Percentiles rank a stretch among this genome's conserved stretches.
Evolutionary conservation across 2,797 vertebrate genomes (phyloP).

Genomic region (Gambelia wislizenii): DNA sequence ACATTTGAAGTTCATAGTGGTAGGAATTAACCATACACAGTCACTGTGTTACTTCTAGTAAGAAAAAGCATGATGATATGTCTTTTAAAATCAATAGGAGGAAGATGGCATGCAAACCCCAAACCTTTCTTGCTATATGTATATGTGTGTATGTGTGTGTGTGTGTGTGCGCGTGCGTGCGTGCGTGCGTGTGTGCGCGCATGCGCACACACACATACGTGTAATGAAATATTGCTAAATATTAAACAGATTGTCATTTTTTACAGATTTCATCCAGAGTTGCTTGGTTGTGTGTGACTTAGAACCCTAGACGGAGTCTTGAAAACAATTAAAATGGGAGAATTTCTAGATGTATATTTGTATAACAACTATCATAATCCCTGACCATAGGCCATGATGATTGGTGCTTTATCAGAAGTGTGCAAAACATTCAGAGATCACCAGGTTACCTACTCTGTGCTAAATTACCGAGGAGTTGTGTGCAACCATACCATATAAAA

Average conservation of each 20-base stretch:
- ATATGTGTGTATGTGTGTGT: too few relatives aligned
- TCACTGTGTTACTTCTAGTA: not conserved
- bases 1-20: not conserved
- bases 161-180: too few relatives aligned
- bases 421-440: not conserved
- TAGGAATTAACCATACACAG: not conserved
- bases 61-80: not conserved
- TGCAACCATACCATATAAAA: not conserved
- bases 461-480: not conserved
- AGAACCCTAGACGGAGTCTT: not conserved
- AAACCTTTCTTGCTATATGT: not conserved
- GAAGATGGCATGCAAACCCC: not conserved
- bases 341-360: not conserved
- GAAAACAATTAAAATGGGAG: not conserved
- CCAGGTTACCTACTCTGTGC: not conserved
- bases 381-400: not conserved
- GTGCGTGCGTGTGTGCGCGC: too few relatives aligned
- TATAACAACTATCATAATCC: not conserved
- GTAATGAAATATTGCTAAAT: constrained; percentile 24
- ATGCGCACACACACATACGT: too few relatives aligned
- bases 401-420: not conserved
- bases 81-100: not conserved
- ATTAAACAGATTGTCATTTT: constrained; percentile 24
- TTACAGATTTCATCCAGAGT: not conserved
- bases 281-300: not conserved